Conservation (phyloP, 2,888 invertebrate genomes). For the Caenorhabditis becei region DNA sequence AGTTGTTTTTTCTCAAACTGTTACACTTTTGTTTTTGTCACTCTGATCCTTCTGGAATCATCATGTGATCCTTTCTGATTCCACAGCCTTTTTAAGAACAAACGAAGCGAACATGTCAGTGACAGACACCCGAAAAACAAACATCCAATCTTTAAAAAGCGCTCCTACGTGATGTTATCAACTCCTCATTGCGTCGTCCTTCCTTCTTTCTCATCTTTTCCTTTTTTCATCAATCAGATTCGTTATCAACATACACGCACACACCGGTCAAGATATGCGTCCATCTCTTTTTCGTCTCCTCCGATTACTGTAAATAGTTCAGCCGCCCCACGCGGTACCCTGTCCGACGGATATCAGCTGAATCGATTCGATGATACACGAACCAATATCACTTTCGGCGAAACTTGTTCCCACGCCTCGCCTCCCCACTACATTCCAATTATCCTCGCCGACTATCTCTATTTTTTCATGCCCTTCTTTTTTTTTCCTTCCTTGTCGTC, state of each 20-base stretch:
- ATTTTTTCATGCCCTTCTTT: slow-evolving; percentile 14
- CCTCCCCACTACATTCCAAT: slow-evolving; percentile 18
- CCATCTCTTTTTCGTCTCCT: not conserved
- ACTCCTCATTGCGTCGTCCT: not conserved
- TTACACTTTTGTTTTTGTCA: too few relatives aligned
- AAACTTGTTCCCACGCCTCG: slow-evolving; percentile 50
- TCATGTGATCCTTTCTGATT: not conserved
- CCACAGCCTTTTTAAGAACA: not conserved
- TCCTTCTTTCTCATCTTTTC: not conserved
- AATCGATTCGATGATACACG: slow-evolving; percentile 32
- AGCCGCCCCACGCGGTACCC: not conserved
- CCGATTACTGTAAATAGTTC: slow-evolving; percentile 24
- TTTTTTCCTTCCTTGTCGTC: not conserved
- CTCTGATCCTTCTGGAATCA: not conserved
- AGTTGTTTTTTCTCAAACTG: too few relatives aligned
- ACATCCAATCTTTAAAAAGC: not conserved
- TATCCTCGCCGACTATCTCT: slow-evolving; percentile 10
- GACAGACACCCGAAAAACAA: not conserved
- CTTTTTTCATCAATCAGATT: slow-evolving; percentile 14
- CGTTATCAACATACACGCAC: slow-evolving; percentile 23
- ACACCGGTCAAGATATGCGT: slow-evolving; percentile 5
- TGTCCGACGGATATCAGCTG: slow-evolving; percentile 39
- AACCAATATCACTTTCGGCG: slow-evolving; percentile 45
- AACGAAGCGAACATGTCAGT: not conserved
- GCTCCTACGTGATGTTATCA: slow-evolving; percentile 3